Evolutionary conservation across 2,888 invertebrate genomes (phyloP).

Genomic region (Laspeyria flexula): DNA sequence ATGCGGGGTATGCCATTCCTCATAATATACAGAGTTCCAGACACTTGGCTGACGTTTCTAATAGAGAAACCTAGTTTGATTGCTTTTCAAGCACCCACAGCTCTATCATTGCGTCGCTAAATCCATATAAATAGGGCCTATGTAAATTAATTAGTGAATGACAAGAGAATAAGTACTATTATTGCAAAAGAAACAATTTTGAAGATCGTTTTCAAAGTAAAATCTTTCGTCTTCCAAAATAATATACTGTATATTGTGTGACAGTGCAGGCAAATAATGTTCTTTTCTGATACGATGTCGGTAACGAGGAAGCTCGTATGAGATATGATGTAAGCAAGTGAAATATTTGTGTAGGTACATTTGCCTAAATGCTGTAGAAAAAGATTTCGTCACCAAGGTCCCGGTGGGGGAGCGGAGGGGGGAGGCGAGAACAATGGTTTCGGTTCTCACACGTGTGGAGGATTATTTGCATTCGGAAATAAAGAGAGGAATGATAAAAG

Average conservation of each 20-base stretch:
- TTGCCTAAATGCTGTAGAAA: constrained; percentile 82
- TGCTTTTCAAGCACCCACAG: no score
- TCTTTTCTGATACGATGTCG: constrained; percentile 33
- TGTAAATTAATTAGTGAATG: no score
- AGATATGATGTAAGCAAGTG: constrained; percentile 55
- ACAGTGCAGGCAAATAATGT: constrained; percentile 39
- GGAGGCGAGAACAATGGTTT: constrained; percentile 86
- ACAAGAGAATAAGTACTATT: no score
- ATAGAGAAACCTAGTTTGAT: no score
- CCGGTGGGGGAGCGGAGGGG: constrained; percentile 72
- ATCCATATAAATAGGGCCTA: no score
- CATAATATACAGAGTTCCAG: no score
- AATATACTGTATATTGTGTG: constrained; percentile 19
- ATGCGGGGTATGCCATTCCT: no score
- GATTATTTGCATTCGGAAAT: constrained; percentile 87
- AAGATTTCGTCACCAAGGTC: constrained; percentile 86
- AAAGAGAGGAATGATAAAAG: constrained; percentile 86
- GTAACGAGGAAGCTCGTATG: constrained; percentile 47
- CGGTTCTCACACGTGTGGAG: constrained; percentile 87
- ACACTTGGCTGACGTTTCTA: no score
- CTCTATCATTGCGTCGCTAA: no score
- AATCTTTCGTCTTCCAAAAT: constrained; percentile 1
- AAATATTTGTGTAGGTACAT: constrained; percentile 71
- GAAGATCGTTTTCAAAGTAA: not conserved
- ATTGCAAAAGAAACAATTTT: not conserved